Evolutionary conservation across 2,888 invertebrate species (phyloP), one percentile per base, ranked within the genome.

Genomic region (Phytoseiulus persimilis): DNA sequence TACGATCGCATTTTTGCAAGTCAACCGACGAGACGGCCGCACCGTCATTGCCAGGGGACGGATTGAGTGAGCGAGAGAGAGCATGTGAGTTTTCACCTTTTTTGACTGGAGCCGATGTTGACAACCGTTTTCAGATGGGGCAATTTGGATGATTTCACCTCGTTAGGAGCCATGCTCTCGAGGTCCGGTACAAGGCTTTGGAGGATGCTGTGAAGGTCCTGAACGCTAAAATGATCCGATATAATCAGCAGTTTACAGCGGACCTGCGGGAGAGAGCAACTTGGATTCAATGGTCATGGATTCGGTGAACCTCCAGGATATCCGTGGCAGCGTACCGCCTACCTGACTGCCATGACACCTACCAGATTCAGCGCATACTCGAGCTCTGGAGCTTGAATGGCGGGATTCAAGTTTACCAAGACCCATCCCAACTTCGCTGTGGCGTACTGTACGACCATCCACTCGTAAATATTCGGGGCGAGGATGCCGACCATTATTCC

Each of bases 361-460:
- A 93, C 95, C 93, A 96, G 95, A 65, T 95, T 94, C 28, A 97
- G 92, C 90, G 95, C 95, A 92, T 95, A 96, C 89, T 95, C 94
- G 0, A 97, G 91, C 92, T 97, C 97, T 18, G 93, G 92, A 0
- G 94, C 93, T 92, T 95, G 94, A 92, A 95, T 96, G 0, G 94
- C 94, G 0, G 96, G 87, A 32, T 87, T 87, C 6, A 87, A 39
- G 32, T 87, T 93, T 92, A 96, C 96, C 92, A 95, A 93, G 45
- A 95, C 93, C 0, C 96, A 93, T 0, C 96, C 97, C 0, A 94
- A 94, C 91, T 96, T 94, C 0, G 95, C 94, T 0, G 95, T 94
- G 0, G 95, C 96, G 92, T 95, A 93, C 92, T 95, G 94, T 0
- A 94, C 93, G 0, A 96, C 91, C 90, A 95, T 94, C 97, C 97